Evolutionary conservation across 1,140 invertebrate species (phyloP), one percentile per base, ranked within the genome.

Genomic region (Zaprionus inermis): DNA sequence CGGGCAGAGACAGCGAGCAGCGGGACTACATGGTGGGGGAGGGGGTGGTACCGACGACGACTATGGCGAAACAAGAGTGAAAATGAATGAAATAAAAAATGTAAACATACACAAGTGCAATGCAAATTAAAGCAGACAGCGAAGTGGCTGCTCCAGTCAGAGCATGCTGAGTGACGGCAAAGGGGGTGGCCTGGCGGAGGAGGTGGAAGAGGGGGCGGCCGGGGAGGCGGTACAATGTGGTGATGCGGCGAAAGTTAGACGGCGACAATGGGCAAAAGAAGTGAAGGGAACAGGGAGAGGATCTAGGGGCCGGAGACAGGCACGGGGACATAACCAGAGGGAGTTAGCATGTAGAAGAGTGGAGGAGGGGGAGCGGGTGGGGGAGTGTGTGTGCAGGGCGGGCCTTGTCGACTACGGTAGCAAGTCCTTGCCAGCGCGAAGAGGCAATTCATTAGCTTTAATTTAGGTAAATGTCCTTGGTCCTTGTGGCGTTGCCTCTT

Each of bases 381-480:
- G 18, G 16, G 22, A 38, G 61, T 10, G 30, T 5, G 30, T 0
- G 24, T 28, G 22, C 49, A 5, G 20, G 32, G 30, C 7, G 6
- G 3, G 7, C 51, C 5, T 6, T 30, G 30, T 28, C 16, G 32
- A 46, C 12, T 20, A 14, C 67, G 49, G 56, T n/a, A 46, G 58
- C 36, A 59, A 44, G 44, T 74, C 57, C 56, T 63, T 74, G 65
- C 52, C 61, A 72, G 57, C 70, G 80, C 83, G 67, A 88, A 88
- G 84, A 88, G 83, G 83, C 83, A 88, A 88, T 88, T 88, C 83
- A 89, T 89, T 89, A 89, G 85, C 84, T 89, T 89, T 89, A 89
- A 89, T 89, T 89, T 89, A 90, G 84, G 84, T 89, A 89, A 89
- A 89, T 89, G 84, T 89, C 84, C 85, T 89, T 89, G 84, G 84